Evolutionary conservation across 1,140 invertebrate genomes (phyloP).

Genomic region (Lordiphosa collinella): DNA sequence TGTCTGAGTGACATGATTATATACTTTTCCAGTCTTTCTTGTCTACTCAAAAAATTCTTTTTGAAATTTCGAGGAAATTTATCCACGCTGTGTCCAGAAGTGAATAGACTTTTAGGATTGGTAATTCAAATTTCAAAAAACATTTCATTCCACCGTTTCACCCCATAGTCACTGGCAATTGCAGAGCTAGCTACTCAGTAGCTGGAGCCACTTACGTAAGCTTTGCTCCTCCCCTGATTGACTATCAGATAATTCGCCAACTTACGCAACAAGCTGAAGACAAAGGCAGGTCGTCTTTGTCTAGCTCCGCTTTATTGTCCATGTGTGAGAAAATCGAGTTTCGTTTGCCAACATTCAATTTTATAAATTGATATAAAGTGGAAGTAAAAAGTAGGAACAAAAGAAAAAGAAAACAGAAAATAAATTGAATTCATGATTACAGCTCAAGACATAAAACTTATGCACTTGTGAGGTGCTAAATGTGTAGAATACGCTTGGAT

Average conservation of each 20-base stretch:
- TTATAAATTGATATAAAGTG: constrained; percentile 67
- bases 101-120: too few relatives aligned
- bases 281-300: constrained; percentile 32
- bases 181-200: constrained; percentile 6
- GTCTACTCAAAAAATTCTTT: too few relatives aligned
- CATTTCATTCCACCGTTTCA: too few relatives aligned
- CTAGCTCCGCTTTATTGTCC: not conserved
- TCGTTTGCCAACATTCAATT: constrained; percentile 64
- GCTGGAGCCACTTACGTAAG: constrained; percentile 2
- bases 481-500: not conserved
- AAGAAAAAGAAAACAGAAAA: not conserved
- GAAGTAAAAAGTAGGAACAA: constrained; percentile 39
- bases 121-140: too few relatives aligned
- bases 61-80: too few relatives aligned
- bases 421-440: constrained; percentile 36
- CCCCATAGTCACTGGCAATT: not conserved
- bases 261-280: constrained; percentile 52
- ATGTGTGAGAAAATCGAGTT: constrained; percentile 62
- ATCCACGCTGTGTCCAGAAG: too few relatives aligned
- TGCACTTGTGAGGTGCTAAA: not conserved
- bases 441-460: constrained; percentile 20
- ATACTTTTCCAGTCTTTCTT: too few relatives aligned
- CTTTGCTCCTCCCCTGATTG: constrained; percentile 13
- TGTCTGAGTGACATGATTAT: too few relatives aligned
- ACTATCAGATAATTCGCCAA: constrained; percentile 50